Evolutionary conservation across 2,888 invertebrate genomes (phyloP).

Genomic region (Idaea dimidiata): DNA sequence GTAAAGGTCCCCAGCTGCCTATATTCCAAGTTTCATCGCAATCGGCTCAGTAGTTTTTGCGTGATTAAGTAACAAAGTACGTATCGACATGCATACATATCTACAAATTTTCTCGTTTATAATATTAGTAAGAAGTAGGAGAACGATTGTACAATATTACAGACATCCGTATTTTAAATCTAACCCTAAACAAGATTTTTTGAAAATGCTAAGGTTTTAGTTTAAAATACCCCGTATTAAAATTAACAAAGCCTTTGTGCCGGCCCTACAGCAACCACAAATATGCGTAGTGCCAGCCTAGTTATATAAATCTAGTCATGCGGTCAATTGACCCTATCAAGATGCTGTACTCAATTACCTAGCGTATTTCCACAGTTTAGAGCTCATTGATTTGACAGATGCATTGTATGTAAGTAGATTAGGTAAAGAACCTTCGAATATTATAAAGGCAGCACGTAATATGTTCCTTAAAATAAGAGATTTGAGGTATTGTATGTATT

Average conservation of each 20-base stretch:
- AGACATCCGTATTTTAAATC: too few species aligned
- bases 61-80: too few species aligned
- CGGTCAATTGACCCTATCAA: conserved; percentile 24
- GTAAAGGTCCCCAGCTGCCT: too few species aligned
- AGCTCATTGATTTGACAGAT: conserved; percentile 14
- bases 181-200: too few species aligned
- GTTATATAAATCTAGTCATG: conserved; percentile 15
- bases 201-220: neutral
- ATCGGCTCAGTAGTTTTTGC: too few species aligned
- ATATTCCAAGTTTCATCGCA: too few species aligned
- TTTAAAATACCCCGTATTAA: neutral
- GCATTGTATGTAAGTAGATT: neutral
- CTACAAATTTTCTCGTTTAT: too few species aligned
- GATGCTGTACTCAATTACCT: conserved; percentile 13
- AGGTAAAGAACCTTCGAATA: neutral
- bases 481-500: neutral
- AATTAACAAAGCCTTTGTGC: conserved; percentile 2
- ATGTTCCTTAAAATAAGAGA: neutral
- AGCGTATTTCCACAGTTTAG: conserved; percentile 16
- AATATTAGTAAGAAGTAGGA: too few species aligned
- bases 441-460: neutral
- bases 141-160: too few species aligned
- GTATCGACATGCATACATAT: too few species aligned
- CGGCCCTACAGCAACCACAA: conserved; percentile 26
- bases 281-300: conserved; percentile 21